Evolutionary conservation across 2,113 vertebrate genomes (phyloP).

Genomic region (Alosa alosa): DNA sequence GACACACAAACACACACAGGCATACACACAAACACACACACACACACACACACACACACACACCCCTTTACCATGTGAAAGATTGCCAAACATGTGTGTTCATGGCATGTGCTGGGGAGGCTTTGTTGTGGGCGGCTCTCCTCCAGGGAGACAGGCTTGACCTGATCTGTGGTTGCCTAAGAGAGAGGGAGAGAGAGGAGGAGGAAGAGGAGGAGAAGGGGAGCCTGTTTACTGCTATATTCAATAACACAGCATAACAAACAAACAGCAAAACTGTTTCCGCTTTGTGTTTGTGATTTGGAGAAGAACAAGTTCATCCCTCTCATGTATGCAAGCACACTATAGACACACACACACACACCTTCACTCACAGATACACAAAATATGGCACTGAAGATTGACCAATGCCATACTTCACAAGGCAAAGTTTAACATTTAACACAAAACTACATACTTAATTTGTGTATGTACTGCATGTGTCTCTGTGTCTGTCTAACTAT

Average conservation of each 20-base stretch:
- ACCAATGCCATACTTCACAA: not conserved
- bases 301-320: not conserved
- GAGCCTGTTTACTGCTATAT: not conserved
- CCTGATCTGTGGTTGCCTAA: not conserved
- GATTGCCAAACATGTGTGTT: not conserved
- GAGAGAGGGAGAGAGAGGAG: not conserved
- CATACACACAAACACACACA: constrained; percentile 7
- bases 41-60: not conserved
- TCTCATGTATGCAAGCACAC: not conserved
- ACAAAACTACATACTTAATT: not conserved
- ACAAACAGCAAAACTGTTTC: not conserved
- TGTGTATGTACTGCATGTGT: not conserved
- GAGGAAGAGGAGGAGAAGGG: not conserved
- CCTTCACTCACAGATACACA: not conserved
- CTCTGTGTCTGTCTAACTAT: no score
- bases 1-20: not conserved
- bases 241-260: not conserved
- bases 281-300: not conserved
- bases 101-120: not conserved
- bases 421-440: not conserved
- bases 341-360: not conserved
- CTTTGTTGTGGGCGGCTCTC: not conserved
- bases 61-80: not conserved
- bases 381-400: not conserved
- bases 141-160: constrained; percentile 1